These are phyloP conservation scores for Palythoa caribaeorum DNA, from an alignment of 92 coral and sea anemone species.

Conservation along the genomic window DNA sequence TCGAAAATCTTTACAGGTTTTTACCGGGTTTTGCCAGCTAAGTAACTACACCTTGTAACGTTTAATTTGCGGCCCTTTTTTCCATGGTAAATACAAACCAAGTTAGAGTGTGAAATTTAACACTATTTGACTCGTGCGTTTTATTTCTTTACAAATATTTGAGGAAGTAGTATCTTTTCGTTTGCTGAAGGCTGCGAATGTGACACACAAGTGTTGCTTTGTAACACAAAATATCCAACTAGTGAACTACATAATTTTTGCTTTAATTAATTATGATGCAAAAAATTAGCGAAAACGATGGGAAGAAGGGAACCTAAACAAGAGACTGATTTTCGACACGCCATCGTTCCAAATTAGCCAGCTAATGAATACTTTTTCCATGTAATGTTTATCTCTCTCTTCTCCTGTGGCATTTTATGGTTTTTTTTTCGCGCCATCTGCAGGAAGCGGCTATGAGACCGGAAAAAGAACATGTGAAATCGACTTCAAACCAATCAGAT, in stretches of 20 bases:
- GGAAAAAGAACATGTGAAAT: slow-evolving; percentile 82
- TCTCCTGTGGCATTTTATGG: slow-evolving; percentile 71
- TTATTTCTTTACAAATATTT: slow-evolving; percentile 45
- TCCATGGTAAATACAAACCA: not conserved
- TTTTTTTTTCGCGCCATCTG: slow-evolving; percentile 93
- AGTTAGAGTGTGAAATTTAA: slow-evolving; percentile 26
- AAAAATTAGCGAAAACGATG: slow-evolving; percentile 22
- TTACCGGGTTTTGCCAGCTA: not conserved
- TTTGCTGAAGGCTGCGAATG: slow-evolving; percentile 40
- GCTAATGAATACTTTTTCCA: slow-evolving; percentile 32
- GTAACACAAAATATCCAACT: slow-evolving; percentile 22
- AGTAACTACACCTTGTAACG: not conserved
- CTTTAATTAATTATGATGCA: slow-evolving; percentile 2
- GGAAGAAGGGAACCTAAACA: not conserved
- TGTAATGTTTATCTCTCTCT: slow-evolving; percentile 60
- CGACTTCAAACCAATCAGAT: slow-evolving; percentile 79
- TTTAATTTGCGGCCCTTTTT: not conserved
- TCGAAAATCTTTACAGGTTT: not conserved
- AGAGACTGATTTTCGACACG: slow-evolving; percentile 30
- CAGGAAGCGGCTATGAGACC: slow-evolving; percentile 80
- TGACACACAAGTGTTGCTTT: slow-evolving; percentile 34
- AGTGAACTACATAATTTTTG: slow-evolving; percentile 16
- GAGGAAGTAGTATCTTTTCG: slow-evolving; percentile 36
- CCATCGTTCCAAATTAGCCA: slow-evolving; percentile 37
- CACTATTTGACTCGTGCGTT: slow-evolving; percentile 37